Conservation (phyloP, 2,888 invertebrate genomes). For the Pristionchus entomophagus region DNA sequence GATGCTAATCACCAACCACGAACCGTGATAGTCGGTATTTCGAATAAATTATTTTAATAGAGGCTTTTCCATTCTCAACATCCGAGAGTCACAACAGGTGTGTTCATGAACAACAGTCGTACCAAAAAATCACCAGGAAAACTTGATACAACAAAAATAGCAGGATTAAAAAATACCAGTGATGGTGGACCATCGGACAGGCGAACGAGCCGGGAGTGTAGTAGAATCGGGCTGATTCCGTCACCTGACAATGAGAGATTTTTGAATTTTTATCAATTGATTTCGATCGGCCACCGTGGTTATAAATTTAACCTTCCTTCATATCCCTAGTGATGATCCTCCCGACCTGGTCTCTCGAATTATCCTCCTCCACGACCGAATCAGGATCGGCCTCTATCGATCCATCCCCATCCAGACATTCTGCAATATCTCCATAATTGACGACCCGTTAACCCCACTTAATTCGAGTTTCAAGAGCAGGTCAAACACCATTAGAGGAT, state of each 20-base stretch:
- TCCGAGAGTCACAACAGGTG: no score
- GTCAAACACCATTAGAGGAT: no score
- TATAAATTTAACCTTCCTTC: not conserved
- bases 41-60: no score
- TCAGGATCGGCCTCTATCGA: conserved; percentile 3
- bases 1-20: no score
- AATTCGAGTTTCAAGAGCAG: no score
- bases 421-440: not conserved
- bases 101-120: no score
- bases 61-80: no score
- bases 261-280: not conserved
- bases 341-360: conserved; percentile 45
- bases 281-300: not conserved
- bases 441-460: not conserved
- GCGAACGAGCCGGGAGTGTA: conserved; percentile 84
- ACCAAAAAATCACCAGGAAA: no score
- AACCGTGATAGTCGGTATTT: no score
- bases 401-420: not conserved
- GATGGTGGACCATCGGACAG: conserved; percentile 80
- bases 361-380: conserved; percentile 31
- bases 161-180: conserved; percentile 57
- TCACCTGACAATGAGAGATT: conserved; percentile 34
- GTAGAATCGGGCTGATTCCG: conserved; percentile 54
- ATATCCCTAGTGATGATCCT: not conserved
- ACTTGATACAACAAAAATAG: no score